Evolutionary conservation across 2,113 vertebrate genomes (phyloP).

Genomic region (Chloroceryle aenea): DNA sequence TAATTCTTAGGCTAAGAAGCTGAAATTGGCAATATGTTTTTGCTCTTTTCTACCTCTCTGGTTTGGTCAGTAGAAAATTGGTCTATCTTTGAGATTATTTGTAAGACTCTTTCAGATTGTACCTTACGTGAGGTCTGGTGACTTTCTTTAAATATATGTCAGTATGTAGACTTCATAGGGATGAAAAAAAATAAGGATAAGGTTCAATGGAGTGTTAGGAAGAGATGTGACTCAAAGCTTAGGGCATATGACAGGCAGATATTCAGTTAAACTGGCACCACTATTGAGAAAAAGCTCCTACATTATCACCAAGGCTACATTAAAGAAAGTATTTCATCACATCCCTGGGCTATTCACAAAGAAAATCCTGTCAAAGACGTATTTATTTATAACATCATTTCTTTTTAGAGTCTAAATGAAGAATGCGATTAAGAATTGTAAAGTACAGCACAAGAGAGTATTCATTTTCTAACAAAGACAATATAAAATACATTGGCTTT

Average conservation of each 20-base stretch:
- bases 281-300: neutral
- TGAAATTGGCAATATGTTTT: neutral
- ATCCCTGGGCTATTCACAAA: neutral
- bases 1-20: neutral
- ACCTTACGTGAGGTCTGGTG: neutral
- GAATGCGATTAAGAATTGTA: slow-evolving; percentile 1
- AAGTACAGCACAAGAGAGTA: neutral
- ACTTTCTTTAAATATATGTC: neutral
- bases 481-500: slow-evolving; percentile 25
- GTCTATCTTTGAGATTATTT: neutral
- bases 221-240: neutral
- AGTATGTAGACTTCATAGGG: neutral
- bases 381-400: neutral
- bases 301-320: neutral
- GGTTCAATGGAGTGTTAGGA: neutral
- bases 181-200: neutral
- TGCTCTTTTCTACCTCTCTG: neutral
- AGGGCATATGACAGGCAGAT: neutral
- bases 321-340: neutral
- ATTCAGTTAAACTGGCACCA: neutral
- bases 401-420: neutral
- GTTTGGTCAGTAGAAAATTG: neutral
- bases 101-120: neutral
- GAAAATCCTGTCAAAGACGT: neutral
- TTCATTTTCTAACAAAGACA: slow-evolving; percentile 9